Evolutionary conservation across 2,113 vertebrate species (phyloP).

Genomic region (Bambusicola thoracicus): DNA sequence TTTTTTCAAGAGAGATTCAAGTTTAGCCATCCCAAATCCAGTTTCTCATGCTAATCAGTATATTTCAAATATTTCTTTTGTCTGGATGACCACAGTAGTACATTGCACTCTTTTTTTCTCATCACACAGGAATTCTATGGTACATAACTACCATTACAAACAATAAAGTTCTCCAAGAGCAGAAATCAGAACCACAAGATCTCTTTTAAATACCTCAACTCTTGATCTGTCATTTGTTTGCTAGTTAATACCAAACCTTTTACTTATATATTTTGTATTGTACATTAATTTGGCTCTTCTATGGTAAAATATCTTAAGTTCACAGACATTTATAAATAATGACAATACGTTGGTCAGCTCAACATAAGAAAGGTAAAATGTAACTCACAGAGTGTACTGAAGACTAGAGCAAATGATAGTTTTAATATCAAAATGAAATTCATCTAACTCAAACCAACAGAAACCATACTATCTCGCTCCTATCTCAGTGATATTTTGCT

Average conservation of each 20-base stretch:
- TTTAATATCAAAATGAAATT: not conserved
- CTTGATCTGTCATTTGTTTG: not conserved
- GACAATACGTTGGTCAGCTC: accelerated
- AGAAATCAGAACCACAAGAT: not conserved
- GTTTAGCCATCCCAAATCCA: not conserved
- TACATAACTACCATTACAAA: not conserved
- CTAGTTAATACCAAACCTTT: not conserved
- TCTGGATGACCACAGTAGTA: not conserved
- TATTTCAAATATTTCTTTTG: not conserved
- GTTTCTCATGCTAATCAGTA: not conserved
- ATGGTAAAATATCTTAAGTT: not conserved
- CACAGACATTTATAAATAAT: not conserved
- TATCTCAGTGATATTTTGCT: not conserved
- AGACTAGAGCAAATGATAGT: not conserved
- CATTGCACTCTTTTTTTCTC: not conserved
- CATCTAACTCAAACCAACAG: not conserved
- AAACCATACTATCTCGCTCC: not conserved
- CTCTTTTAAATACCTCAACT: no score
- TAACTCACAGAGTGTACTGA: not conserved
- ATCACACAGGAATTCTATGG: accelerated
- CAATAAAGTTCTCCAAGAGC: not conserved
- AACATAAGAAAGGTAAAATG: not conserved
- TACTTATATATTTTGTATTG: not conserved
- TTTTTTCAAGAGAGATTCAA: not conserved
- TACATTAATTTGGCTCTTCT: not conserved